Percentiles rank a stretch among this genome's conserved stretches.
phyloP scores from a whole-genome alignment of 1,140 invertebrate species.

The Bombus cullumanus region DNA sequence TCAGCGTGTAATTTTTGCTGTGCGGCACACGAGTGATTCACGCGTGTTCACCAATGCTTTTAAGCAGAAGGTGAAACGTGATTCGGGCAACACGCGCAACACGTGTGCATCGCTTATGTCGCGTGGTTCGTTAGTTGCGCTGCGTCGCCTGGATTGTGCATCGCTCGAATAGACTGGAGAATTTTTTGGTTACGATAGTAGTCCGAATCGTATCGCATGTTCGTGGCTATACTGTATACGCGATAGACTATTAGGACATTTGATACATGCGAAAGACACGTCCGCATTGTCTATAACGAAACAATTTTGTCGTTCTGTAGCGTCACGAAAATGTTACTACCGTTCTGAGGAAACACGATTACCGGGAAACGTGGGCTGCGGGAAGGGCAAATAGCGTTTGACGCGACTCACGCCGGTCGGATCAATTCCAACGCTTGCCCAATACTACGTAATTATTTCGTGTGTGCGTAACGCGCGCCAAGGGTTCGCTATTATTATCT shows the following conservation, averaged over 20 bases:
- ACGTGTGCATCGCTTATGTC: not conserved
- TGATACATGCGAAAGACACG: not conserved
- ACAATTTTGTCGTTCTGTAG: not conserved
- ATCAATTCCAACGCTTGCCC: conserved; percentile 49
- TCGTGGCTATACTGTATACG: too few species aligned
- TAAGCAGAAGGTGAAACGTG: conserved; percentile 12
- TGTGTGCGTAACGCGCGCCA: conserved; percentile 44
- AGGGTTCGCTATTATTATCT: conserved; percentile 49
- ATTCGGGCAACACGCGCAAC: not conserved
- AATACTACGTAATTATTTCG: conserved; percentile 52
- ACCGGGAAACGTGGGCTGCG: not conserved
- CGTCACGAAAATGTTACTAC: not conserved
- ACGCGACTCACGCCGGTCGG: conserved; percentile 24
- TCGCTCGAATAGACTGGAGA: not conserved
- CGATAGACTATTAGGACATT: not conserved
- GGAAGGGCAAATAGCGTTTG: not conserved
- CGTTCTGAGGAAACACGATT: conserved; percentile 1
- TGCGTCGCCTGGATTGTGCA: too few species aligned
- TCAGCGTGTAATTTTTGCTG: not conserved
- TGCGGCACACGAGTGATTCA: not conserved
- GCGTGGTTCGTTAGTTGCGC: not conserved
- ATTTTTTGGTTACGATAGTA: not conserved
- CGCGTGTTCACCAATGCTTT: not conserved
- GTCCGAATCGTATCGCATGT: not conserved
- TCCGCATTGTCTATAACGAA: too few species aligned